phyloP scores from a whole-genome alignment of 2,113 vertebrate species.

The Brienomyrus longianalis region DNA sequence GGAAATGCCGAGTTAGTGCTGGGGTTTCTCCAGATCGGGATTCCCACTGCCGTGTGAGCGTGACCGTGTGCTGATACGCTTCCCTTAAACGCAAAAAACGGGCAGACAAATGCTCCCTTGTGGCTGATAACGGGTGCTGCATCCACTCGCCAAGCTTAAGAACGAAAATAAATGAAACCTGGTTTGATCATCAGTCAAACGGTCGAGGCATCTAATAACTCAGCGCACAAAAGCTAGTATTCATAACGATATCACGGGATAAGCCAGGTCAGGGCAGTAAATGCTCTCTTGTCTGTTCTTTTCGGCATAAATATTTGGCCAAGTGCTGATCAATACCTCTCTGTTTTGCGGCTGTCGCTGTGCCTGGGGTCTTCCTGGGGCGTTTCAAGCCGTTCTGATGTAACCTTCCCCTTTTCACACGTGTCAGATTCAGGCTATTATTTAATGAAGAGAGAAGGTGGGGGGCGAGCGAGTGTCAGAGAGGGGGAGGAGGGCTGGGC shows the following conservation, averaged over 20 bases:
- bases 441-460: background rate
- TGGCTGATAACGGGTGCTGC: background rate
- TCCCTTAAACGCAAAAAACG: background rate
- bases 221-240: background rate
- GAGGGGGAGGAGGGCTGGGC: background rate
- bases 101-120: background rate
- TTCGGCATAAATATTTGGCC: background rate
- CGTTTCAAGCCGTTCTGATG: background rate
- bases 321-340: background rate
- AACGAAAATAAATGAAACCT: background rate
- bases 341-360: background rate
- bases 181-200: background rate
- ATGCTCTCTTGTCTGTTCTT: background rate
- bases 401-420: background rate
- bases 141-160: background rate
- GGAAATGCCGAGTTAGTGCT: background rate
- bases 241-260: background rate
- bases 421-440: slow-evolving; percentile 6
- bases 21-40: background rate
- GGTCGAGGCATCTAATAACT: background rate
- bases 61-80: background rate
- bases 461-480: background rate
- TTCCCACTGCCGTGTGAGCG: background rate
- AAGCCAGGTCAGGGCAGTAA: background rate
- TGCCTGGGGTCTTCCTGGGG: background rate